A percentile compares a stretch with the other conserved stretches of the same genome.
phyloP scores from a whole-genome alignment of 2,113 vertebrate genomes.

The Sceloporus undulatus region DNA sequence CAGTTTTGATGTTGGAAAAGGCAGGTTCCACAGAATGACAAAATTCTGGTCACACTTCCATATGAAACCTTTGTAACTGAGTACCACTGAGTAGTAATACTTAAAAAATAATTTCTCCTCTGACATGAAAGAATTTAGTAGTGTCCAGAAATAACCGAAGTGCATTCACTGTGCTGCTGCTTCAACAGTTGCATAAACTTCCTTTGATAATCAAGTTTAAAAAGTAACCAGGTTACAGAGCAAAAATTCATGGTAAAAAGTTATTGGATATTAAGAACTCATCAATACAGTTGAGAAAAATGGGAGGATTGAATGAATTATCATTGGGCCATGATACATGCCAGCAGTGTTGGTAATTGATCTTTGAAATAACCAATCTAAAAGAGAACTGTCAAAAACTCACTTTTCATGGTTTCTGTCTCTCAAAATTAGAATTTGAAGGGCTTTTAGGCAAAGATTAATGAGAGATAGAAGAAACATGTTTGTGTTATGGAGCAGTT shows the following conservation, averaged over 20 bases:
- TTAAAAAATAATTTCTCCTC: background rate
- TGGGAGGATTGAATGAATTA: background rate
- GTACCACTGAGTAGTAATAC: background rate
- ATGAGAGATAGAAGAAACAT: background rate
- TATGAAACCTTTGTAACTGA: background rate
- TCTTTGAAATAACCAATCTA: background rate
- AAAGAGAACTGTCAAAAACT: background rate
- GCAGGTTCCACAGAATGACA: background rate
- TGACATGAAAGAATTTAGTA: background rate
- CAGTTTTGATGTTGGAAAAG: background rate
- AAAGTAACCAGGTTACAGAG: background rate
- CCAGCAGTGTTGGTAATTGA: rapidly evolving
- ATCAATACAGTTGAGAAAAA: background rate
- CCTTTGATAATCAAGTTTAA: background rate
- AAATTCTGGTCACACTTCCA: background rate
- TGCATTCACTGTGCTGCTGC: background rate
- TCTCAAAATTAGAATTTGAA: background rate
- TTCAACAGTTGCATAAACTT: background rate
- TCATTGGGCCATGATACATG: background rate
- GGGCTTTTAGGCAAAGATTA: background rate
- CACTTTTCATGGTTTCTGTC: background rate
- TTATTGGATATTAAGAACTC: constrained; percentile 1
- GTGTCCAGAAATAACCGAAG: constrained; percentile 5
- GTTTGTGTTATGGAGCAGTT: background rate
- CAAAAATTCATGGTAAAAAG: too few species aligned